Evolutionary conservation across 1,140 invertebrate genomes (phyloP), one percentile per base, ranked within the genome.

Genomic region (Panulirus ornatus): DNA sequence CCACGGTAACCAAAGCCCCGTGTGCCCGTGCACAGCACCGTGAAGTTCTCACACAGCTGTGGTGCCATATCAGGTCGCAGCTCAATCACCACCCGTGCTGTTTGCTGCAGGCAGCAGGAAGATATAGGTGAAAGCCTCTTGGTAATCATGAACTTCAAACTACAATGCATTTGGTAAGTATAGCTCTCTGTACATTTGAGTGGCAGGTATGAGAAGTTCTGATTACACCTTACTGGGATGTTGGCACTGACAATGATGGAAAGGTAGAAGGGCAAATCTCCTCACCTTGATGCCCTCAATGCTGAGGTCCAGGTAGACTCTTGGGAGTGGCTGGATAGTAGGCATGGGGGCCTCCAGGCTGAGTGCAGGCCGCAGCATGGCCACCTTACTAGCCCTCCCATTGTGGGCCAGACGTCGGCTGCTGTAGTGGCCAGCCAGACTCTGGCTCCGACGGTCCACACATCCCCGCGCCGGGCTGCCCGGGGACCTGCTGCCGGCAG

Each of bases 1-100:
- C 93, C 93, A 82, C 96, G 97, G 92, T 96, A 98, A 0, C 97
- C 97, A 76, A 95, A 94, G 30, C 97, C 97, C 91, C 95, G 96
- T 94, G 97, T 96, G 30, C 98, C 98, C 0, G 97, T 98, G 93
- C 98, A 99, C 3, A 99, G 93, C 14, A 96, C 96, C 92, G 97
- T 95, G 94, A 99, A 99, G 95, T 99, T 99, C 94, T 98, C 97
- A 83, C 97, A 96, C 95, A 98, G 98, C 93, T 96, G 97, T 3
- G 98, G 98, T 1, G 97, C 97, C 14, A 96, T 96, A 94, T 98
- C 97, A 5, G 96, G 91, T 0, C 92, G 91, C 38, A 92, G 92
- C 54, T 98, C 97, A 91, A 98, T 96, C 5, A 98, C 95, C 79
- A 98, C 95, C 27, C 97, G 94, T 0, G 97, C 97, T 19, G 88